A percentile compares a stretch with the other conserved stretches of the same genome.
Conservation (phyloP, 2,113 vertebrate genomes). For the Ceyx margarethae region DNA sequence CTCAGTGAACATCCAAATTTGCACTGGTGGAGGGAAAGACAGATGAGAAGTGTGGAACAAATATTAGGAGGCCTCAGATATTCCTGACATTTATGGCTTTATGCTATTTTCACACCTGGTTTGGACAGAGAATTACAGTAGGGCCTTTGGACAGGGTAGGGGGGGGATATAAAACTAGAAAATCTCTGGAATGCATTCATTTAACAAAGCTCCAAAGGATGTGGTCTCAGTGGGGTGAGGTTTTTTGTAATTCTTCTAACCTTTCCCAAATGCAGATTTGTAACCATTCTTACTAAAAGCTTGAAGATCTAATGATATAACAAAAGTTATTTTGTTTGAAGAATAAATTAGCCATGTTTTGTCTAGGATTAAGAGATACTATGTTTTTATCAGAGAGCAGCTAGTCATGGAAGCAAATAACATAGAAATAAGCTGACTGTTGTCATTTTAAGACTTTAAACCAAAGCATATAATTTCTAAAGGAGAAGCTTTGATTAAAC, state of each 20-base stretch:
- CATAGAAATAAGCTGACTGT: not conserved
- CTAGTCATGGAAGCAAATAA: not conserved
- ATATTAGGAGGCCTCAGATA: not conserved
- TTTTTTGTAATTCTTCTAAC: not conserved
- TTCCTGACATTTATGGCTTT: not conserved
- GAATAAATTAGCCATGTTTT: not conserved
- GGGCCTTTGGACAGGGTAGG: too few species aligned
- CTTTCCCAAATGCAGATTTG: not conserved
- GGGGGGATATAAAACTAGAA: rapidly evolving
- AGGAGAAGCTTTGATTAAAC: not conserved
- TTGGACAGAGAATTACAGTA: not conserved
- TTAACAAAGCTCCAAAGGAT: not conserved
- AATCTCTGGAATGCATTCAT: not conserved
- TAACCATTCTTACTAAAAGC: not conserved
- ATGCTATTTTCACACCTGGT: not conserved
- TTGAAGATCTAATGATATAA: not conserved
- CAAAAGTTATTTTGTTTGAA: not conserved
- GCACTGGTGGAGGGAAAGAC: not conserved
- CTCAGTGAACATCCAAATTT: not conserved
- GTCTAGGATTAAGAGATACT: not conserved
- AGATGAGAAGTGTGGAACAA: not conserved
- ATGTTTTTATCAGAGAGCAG: not conserved
- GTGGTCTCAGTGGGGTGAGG: not conserved
- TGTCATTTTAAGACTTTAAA: not conserved
- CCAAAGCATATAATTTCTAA: not conserved